Conservation (phyloP, 2,113 vertebrate species). For the Lophochroa leadbeateri region DNA sequence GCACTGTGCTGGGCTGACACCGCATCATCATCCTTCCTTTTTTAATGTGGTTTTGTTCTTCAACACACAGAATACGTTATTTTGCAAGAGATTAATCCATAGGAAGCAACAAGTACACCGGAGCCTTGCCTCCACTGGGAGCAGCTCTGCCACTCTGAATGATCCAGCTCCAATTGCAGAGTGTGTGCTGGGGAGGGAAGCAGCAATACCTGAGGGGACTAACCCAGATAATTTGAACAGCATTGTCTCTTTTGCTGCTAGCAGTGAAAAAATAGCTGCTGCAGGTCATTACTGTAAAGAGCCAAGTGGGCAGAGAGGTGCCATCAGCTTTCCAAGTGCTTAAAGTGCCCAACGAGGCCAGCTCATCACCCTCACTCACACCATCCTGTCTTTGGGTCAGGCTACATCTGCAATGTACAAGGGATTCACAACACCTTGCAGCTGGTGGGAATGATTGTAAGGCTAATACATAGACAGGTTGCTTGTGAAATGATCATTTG, state of each 20-base stretch:
- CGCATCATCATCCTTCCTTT: background rate
- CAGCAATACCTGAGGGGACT: background rate
- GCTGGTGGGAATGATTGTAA: background rate
- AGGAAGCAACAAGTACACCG: slow-evolving; percentile 11
- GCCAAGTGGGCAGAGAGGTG: background rate
- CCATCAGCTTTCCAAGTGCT: background rate
- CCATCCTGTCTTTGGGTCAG: fast-evolving
- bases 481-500: background rate
- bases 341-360: background rate
- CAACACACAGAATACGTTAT: background rate
- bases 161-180: background rate
- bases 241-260: background rate
- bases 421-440: background rate
- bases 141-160: background rate
- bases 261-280: background rate
- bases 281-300: background rate
- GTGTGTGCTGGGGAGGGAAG: background rate
- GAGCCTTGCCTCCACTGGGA: background rate
- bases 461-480: background rate
- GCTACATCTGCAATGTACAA: background rate
- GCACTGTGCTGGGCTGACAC: background rate
- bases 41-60: background rate
- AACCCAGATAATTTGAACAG: background rate
- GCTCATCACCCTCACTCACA: fast-evolving
- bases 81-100: background rate